These are phyloP conservation scores for Gracilinanus agilis DNA, from an alignment of 2,113 vertebrate species.

Conservation along the genomic window DNA sequence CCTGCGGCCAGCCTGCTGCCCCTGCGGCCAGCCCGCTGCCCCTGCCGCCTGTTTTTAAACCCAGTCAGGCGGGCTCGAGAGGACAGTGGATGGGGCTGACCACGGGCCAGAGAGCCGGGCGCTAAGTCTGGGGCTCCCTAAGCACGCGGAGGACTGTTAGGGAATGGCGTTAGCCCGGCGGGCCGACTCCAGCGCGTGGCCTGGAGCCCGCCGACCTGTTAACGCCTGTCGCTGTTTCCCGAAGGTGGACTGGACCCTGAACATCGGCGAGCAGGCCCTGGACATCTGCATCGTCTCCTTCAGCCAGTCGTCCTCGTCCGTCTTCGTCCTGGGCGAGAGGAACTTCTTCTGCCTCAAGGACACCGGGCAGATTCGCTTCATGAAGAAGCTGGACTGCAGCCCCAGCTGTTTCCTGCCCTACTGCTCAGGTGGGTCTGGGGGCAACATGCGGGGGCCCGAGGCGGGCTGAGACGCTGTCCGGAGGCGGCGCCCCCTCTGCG, in stretches of 20 bases:
- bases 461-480: too few species aligned
- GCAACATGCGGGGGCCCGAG: neutral
- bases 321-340: constrained; percentile 96
- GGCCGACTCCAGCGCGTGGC: too few species aligned
- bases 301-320: constrained; percentile 87
- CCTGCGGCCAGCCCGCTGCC: too few species aligned
- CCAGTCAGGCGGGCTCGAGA: too few species aligned
- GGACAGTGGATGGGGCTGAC: too few species aligned
- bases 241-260: constrained; percentile 95
- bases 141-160: too few species aligned
- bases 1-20: too few species aligned
- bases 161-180: too few species aligned
- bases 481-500: too few species aligned
- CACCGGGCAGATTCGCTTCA: constrained; percentile 96
- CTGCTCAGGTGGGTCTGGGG: constrained; percentile 86
- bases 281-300: constrained; percentile 91
- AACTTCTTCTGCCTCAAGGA: constrained; percentile 97
- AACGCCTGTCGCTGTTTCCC: constrained; percentile 64
- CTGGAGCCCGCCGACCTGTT: too few species aligned
- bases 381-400: constrained; percentile 98
- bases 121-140: too few species aligned
- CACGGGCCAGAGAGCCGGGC: too few species aligned
- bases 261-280: constrained; percentile 95
- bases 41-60: neutral
- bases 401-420: constrained; percentile 98